phyloP scores from a whole-genome alignment of 2,113 vertebrate species.

The Terrapene triunguis region DNA sequence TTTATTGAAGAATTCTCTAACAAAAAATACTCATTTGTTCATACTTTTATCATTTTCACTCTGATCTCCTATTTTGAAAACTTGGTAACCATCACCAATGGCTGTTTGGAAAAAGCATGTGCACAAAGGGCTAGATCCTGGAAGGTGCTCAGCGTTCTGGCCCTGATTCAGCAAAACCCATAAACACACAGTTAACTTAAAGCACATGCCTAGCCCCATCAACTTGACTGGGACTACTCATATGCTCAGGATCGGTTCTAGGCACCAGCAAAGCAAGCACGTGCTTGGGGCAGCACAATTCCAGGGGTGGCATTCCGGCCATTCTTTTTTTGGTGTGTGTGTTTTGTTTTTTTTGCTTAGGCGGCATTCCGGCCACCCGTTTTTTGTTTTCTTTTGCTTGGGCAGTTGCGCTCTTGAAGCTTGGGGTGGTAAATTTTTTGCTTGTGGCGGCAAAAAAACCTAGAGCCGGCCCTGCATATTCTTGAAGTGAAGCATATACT shows the following conservation, averaged over 20 bases:
- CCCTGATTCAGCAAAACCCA: not conserved
- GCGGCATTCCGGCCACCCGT: too few species aligned
- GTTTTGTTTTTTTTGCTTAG: too few species aligned
- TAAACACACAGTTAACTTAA: not conserved
- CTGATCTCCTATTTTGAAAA: conserved; percentile 36
- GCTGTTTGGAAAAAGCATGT: not conserved
- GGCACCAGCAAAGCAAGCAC: too few species aligned
- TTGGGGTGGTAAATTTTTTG: too few species aligned
- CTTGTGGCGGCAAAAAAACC: too few species aligned
- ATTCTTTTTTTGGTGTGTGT: too few species aligned
- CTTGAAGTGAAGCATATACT: not conserved
- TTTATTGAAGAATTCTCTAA: conserved; percentile 63
- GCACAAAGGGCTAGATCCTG: conserved; percentile 6
- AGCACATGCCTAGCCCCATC: not conserved
- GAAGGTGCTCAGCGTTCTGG: conserved; percentile 41
- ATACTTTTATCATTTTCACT: conserved; percentile 38
- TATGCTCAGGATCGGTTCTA: not conserved
- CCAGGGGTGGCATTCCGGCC: too few species aligned
- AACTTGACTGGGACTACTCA: not conserved
- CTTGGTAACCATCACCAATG: not conserved
- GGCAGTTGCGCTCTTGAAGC: too few species aligned
- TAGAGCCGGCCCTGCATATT: not conserved
- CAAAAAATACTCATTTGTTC: conserved; percentile 59
- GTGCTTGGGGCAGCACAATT: too few species aligned
- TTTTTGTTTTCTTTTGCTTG: too few species aligned